Base-by-base conservation (phyloP, 2,113 vertebrate genomes). In the Oryzias curvinotus region DNA sequence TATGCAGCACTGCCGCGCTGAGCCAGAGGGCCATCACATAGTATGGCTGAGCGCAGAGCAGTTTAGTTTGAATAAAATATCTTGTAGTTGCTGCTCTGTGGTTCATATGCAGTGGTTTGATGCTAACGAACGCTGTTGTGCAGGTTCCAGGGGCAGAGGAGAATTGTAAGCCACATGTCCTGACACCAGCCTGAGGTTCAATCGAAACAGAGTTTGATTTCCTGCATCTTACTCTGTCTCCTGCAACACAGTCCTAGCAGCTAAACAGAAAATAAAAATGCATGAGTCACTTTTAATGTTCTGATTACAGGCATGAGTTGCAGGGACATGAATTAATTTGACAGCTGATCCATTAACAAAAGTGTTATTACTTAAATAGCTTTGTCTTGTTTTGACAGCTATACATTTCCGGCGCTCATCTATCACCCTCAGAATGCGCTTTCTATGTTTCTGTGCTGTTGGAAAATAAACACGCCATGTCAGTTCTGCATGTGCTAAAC, bases 391-490 rank as follows among this genome's bases (percentile, higher is more conserved):
- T 75, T 52, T 77, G 72, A 65, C 79, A 62, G 47, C 47, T 76
- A 36, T 59, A 52, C 57, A 52, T 87, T 81, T 19, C 54, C n/a
- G 78, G 56, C 46, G 69, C 52, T 65, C 64, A 59, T 75, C 68
- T 48, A 56, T 80, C 68, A 77, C 45, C 42, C 26, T 69, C 62
- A 62, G 68, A 21, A 65, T 81, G 72, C 50, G 19, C 28, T 7
- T 30, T 68, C 63, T 56, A 19, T 81, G 74, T 77, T 80, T 78
- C 36, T 36, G 36, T 12, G 36, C 36, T 75, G 76, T 65, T 65
- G 74, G 69, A 26, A 51, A 66, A 85, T 77, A 84, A 84, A 82
- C 72, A 71, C 61, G 1, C 48, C 67, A 18, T 77, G 78, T 86
- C 80, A 76, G 25, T 57, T 70, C 72, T 73, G 75, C 14, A n/a